Evolutionary conservation across 2,797 vertebrate species (phyloP), one percentile per base, ranked within the genome.

Genomic region (Pipistrellus kuhlii): DNA sequence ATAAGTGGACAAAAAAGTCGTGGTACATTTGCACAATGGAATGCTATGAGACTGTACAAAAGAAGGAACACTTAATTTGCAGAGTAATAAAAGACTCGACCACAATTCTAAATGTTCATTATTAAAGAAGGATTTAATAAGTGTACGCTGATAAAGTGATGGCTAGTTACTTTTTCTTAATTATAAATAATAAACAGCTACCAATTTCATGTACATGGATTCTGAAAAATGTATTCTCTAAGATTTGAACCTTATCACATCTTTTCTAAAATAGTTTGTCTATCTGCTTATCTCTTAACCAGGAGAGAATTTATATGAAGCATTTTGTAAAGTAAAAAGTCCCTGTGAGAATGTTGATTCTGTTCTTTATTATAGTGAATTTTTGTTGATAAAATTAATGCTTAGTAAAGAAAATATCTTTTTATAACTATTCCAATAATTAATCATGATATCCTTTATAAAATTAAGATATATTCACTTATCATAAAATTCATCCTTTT

Each of bases 341-440:
- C 38, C 46, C 30, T 30, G 3, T 76, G 23, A 91, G 23, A 57
- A 85, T 91, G 68, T 21, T 68, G 38, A 46, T 69, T 91, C 72
- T 68, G 35, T 91, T 66, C 15, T 32, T 15, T 32, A 53, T 78
- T 68, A 0, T 30, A 35, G 75, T 64, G 66, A 72, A 25, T 32
- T 69, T 78, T 71, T 91, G 21, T 80, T 84, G 53, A 21, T 86
- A 64, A 92, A 80, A 92, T 62, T 57, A 57, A 57, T 25, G 20
- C 64, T 75, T 62, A 18, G 25, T 25, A 80, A 80, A 85, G 51
- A 71, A 80, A 92, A 38, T 10, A 4, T 27, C n/a, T 71, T 59
- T 90, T 59, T 90, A 27, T 57, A 71, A 71, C 51, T 57, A 41
- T 30, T 21, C 48, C 15, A 59, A 13, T 14, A 81, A 72, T 72